These are phyloP conservation scores for Thereva unica DNA, from an alignment of 2,888 invertebrate species.

Conservation along the genomic window DNA sequence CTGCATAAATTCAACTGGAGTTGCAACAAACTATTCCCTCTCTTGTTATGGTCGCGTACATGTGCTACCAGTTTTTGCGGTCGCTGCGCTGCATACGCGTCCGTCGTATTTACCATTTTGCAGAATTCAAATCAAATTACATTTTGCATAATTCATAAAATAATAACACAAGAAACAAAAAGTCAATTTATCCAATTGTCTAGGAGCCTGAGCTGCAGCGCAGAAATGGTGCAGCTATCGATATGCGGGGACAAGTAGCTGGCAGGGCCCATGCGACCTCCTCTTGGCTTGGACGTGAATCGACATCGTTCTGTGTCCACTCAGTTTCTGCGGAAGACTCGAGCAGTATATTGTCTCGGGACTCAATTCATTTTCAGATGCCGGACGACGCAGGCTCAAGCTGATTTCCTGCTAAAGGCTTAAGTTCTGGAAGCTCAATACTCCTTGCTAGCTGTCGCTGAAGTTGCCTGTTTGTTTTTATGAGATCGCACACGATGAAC, in stretches of 20 bases:
- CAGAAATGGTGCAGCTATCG: conserved; percentile 5
- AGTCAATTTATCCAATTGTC: conserved; percentile 38
- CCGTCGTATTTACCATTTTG: conserved; percentile 26
- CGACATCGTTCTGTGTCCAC: not conserved
- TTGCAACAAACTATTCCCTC: conserved; percentile 5
- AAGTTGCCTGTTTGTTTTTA: conserved; percentile 26
- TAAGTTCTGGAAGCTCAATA: conserved; percentile 5
- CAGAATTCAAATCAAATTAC: conserved; percentile 39
- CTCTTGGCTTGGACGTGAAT: not conserved
- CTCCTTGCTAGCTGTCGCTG: not conserved
- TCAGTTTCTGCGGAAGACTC: not conserved
- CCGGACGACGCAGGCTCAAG: no score
- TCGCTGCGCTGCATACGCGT: not conserved
- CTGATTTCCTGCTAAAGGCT: not conserved
- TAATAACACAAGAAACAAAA: conserved; percentile 32
- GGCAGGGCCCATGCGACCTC: conserved; percentile 1
- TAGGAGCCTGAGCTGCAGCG: conserved; percentile 10
- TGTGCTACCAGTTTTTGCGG: conserved; percentile 1
- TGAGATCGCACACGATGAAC: conserved; percentile 40
- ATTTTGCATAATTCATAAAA: conserved; percentile 40
- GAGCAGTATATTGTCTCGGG: no score
- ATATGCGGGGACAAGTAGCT: conserved; percentile 20
- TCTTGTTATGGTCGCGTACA: not conserved
- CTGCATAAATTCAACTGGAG: not conserved
- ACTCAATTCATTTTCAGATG: no score